Base-by-base conservation (phyloP, 2,797 vertebrate genomes). In the Nasua narica region DNA sequence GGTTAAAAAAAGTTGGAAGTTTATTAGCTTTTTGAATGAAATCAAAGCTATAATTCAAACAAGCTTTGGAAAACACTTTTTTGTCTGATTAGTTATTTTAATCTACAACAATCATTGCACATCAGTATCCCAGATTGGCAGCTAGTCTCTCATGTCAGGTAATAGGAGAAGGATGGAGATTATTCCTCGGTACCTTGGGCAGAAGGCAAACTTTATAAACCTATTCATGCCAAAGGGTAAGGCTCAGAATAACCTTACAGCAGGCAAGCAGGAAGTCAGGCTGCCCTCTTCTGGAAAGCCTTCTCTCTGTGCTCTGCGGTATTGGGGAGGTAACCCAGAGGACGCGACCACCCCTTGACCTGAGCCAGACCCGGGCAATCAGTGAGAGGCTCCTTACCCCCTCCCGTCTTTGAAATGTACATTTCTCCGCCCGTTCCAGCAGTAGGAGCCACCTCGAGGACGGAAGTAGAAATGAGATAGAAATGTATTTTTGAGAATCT, bases 11-110 rank as follows among this genome's bases (percentile, higher is more conserved):
- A 54, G 21, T 46, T 70, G 23, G 86, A 56, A 46, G 25, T 56
- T 65, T 60, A 87, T 85, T 76, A 40, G 88, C 8, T n/a, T 84
- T 79, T 81, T 76, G 18, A 89, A 65, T 65, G 14, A 94, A 90
- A 60, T 69, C 50, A 74, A 77, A 92, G 46, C 27, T 58, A 50
- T 79, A 40, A 62, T 86, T 97, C 29, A 95, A 76, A 83, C 15
- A n/a, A 78, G 3, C 23, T 84, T 94, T 92, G 46, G 79, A 89
- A 90, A 87, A 90, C 27, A 90, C 29, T 82, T 78, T 77, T 87
- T 90, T 65, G 23, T 70, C 65, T 86, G 27, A 43, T 60, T 81
- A 37, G 27, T 48, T 82, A 77, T 52, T 86, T 82, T 86, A 69
- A 76, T 77, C 67, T 86, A 56, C 1, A 82, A 40, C 3, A 69